A percentile compares a stretch with the other conserved stretches of the same genome.
Evolutionary conservation across 2,888 invertebrate species (phyloP).

Genomic region (Caradrina clavipalpis): DNA sequence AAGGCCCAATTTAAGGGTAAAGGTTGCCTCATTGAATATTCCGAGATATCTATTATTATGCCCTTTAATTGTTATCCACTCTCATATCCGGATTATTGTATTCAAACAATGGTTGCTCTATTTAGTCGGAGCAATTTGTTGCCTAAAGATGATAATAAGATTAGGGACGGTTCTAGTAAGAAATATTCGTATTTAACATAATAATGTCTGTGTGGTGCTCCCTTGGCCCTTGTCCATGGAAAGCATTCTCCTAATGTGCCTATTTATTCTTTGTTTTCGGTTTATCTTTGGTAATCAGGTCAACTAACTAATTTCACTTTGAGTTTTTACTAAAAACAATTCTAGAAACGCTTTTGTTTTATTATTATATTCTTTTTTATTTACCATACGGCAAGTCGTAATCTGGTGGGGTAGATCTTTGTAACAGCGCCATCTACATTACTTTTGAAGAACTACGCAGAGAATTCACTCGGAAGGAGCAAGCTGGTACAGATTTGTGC

Average conservation of each 20-base stretch:
- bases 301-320: background rate
- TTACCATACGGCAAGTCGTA: background rate
- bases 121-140: conserved; percentile 59
- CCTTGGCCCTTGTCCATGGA: conserved; percentile 24
- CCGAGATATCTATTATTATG: conserved; percentile 40
- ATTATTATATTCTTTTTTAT: background rate
- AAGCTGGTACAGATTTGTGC: background rate
- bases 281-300: conserved; percentile 24
- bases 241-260: conserved; percentile 27
- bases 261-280: conserved; percentile 42
- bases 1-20: conserved; percentile 27
- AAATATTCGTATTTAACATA: conserved; percentile 58
- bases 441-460: conserved; percentile 26
- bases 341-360: background rate
- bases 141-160: conserved; percentile 56
- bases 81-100: conserved; percentile 61
- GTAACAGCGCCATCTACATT: conserved; percentile 51
- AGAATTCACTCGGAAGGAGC: no score
- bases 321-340: background rate
- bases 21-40: conserved; percentile 51
- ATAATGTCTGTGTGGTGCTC: conserved; percentile 42
- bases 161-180: conserved; percentile 55
- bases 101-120: conserved; percentile 55
- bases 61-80: conserved; percentile 59
- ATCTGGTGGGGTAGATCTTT: background rate